These are phyloP conservation scores for Hippoglossus hippoglossus DNA, from an alignment of 2,797 vertebrate genomes.

Conservation along the genomic window DNA sequence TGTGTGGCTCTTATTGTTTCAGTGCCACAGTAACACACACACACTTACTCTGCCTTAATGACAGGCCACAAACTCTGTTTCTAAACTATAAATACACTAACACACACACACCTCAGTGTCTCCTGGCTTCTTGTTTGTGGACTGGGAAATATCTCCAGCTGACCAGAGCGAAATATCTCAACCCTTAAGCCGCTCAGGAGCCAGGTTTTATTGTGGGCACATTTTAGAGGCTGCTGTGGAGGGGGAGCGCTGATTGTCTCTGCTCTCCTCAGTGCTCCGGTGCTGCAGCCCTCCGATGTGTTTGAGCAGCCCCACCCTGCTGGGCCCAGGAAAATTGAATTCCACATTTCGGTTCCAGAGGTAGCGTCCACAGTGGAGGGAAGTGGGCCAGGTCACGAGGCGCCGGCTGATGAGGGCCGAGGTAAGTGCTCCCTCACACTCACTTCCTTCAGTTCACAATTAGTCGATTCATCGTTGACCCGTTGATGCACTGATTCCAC, in stretches of 20 bases:
- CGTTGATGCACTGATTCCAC: neutral
- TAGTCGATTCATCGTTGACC: neutral
- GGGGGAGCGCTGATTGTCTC: conserved; percentile 41
- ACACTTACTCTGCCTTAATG: conserved; percentile 53
- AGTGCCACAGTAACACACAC: conserved; percentile 13
- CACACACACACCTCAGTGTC: conserved; percentile 26
- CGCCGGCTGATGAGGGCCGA: conserved; percentile 68
- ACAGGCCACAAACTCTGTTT: conserved; percentile 53
- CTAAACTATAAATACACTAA: conserved; percentile 38
- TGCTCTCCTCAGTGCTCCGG: conserved; percentile 81
- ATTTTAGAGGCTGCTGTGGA: conserved; percentile 40
- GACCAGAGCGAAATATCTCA: conserved; percentile 45
- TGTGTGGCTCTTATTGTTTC: conserved; percentile 45
- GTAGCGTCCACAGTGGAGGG: conserved; percentile 80
- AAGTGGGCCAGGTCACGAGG: conserved; percentile 49
- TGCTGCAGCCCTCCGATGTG: conserved; percentile 92
- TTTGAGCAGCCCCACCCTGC: conserved; percentile 91
- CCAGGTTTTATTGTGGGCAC: conserved; percentile 41
- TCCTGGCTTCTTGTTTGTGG: conserved; percentile 32
- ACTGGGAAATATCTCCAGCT: conserved; percentile 60
- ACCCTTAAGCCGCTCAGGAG: conserved; percentile 37
- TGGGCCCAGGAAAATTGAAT: conserved; percentile 93
- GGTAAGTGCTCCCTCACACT: conserved; percentile 73
- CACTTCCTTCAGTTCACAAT: neutral
- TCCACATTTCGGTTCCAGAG: conserved; percentile 90